Evolutionary conservation across 53 echinoderm and acorn worm genomes (phyloP).

Genomic region (Echinarachnius parma): DNA sequence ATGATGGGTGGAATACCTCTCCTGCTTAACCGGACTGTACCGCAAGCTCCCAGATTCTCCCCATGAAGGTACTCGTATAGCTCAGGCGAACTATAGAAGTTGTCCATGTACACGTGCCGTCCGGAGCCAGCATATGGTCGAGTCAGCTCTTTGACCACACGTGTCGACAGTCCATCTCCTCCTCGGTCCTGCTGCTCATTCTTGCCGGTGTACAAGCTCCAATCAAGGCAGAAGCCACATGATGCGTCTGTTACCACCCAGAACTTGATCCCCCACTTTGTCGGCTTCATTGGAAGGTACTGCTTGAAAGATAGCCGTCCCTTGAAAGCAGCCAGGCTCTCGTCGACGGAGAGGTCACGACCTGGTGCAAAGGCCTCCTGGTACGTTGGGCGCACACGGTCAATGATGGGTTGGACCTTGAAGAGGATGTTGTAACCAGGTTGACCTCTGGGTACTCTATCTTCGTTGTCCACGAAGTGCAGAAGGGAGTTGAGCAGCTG

Average conservation of each 20-base stretch:
- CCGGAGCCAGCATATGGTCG: neutral
- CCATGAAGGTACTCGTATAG: conserved; percentile 1
- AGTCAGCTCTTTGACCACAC: conserved; percentile 10
- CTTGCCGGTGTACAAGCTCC: conserved; percentile 26
- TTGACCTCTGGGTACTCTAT: neutral
- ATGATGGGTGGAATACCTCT: neutral
- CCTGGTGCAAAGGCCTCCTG: conserved; percentile 1
- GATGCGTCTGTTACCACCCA: conserved; percentile 13
- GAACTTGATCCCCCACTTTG: conserved; percentile 39
- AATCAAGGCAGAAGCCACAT: conserved; percentile 12
- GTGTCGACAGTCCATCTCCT: neutral
- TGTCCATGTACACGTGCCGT: conserved; percentile 9
- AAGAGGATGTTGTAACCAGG: neutral
- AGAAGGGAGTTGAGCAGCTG: conserved; percentile 2
- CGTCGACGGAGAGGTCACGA: conserved; percentile 17
- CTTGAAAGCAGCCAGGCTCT: conserved; percentile 38
- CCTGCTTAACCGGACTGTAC: neutral
- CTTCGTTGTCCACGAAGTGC: conserved; percentile 21
- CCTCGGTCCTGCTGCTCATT: conserved; percentile 6
- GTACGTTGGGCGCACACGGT: conserved; percentile 1
- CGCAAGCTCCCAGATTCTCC: neutral
- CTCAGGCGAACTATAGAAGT: conserved; percentile 12
- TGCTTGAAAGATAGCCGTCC: conserved; percentile 14
- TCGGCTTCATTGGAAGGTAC: conserved; percentile 37
- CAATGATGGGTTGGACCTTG: conserved; percentile 25